Evolutionary conservation across 2,113 vertebrate genomes (phyloP).

Genomic region (Mirza zaza): DNA sequence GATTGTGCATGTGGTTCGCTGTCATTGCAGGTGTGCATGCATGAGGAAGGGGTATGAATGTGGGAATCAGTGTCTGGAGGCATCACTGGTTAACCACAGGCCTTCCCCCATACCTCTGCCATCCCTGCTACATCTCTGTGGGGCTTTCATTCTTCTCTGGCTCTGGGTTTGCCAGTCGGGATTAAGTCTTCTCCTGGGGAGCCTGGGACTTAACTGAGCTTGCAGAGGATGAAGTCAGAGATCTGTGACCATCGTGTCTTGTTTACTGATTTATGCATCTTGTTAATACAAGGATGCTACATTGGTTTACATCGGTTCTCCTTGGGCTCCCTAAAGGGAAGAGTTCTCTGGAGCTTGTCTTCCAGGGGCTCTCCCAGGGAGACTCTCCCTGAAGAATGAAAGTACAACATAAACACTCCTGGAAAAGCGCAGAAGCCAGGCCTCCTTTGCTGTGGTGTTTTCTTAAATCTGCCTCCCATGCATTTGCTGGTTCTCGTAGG

Average conservation of each 20-base stretch:
- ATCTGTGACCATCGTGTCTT: neutral
- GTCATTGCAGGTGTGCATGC: neutral
- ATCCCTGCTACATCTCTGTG: neutral
- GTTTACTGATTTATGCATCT: neutral
- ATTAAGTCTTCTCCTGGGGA: neutral
- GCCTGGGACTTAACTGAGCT: neutral
- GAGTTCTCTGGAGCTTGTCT: neutral
- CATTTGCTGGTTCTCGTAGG: neutral
- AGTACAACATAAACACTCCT: neutral
- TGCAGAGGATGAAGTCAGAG: neutral
- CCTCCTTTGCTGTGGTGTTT: neutral
- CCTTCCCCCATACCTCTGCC: neutral
- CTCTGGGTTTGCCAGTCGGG: neutral
- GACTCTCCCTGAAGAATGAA: neutral
- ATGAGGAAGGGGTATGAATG: neutral
- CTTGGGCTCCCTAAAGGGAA: neutral
- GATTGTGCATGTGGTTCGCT: neutral
- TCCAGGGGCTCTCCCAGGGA: neutral
- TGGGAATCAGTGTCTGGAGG: neutral
- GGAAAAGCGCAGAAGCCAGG: neutral
- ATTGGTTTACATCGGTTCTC: neutral
- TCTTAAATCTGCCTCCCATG: slow-evolving; percentile 21
- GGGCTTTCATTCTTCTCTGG: neutral
- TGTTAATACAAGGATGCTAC: neutral
- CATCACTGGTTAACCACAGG: too few species aligned